Conservation (phyloP, 2,888 invertebrate genomes). For the Ferdinandea cuprea region DNA sequence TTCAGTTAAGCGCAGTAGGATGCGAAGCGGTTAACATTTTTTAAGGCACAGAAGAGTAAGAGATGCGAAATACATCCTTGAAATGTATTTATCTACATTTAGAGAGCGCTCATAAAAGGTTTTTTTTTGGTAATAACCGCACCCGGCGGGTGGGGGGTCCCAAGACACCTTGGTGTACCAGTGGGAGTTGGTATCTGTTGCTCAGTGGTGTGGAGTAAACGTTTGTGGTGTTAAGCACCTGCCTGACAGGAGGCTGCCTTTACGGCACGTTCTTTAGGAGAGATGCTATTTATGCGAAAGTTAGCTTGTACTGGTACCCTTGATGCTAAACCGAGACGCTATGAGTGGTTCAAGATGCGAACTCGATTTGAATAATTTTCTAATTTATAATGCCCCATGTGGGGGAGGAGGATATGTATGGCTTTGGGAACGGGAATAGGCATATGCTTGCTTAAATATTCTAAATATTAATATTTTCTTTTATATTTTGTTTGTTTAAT, state of each 20-base stretch:
- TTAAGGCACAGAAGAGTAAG: not conserved
- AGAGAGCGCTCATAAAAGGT: slow-evolving; percentile 39
- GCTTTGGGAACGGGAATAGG: not conserved
- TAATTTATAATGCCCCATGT: slow-evolving; percentile 44
- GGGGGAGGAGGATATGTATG: not conserved
- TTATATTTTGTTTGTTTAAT: slow-evolving; percentile 64
- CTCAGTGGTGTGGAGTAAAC: slow-evolving; percentile 11
- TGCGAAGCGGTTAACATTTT: slow-evolving; percentile 42
- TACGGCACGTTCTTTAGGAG: slow-evolving; percentile 23
- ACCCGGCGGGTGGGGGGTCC: slow-evolving; percentile 9
- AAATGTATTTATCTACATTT: slow-evolving; percentile 60
- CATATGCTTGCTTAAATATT: not conserved
- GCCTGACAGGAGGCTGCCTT: slow-evolving; percentile 45
- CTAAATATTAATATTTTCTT: slow-evolving; percentile 31
- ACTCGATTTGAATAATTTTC: slow-evolving; percentile 66
- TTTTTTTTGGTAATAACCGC: slow-evolving; percentile 31
- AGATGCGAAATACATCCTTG: slow-evolving; percentile 30
- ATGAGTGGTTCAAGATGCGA: slow-evolving; percentile 14
- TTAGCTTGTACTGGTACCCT: slow-evolving; percentile 4
- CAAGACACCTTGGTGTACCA: not conserved
- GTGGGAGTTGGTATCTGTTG: slow-evolving; percentile 63
- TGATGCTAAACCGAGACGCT: slow-evolving; percentile 9
- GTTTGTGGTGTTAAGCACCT: slow-evolving; percentile 48
- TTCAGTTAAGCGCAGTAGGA: slow-evolving; percentile 32
- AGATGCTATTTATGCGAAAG: slow-evolving; percentile 50